Conservation (phyloP, 2,113 vertebrate species). For the Phyllopteryx taeniolatus region DNA sequence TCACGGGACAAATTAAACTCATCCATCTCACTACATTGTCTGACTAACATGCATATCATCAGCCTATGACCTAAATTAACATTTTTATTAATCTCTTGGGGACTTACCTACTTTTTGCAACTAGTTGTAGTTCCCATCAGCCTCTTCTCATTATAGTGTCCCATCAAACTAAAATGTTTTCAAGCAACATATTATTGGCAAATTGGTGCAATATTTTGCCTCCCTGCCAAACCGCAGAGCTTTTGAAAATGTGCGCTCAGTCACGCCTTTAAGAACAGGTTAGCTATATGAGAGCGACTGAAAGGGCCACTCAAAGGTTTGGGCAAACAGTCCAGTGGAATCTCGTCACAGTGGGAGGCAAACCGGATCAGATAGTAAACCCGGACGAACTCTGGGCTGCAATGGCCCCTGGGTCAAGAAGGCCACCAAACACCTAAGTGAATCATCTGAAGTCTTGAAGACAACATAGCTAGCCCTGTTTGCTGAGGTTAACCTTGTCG, state of each 20-base stretch:
- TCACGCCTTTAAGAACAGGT: slow-evolving; percentile 1
- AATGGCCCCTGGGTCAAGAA: slow-evolving; percentile 22
- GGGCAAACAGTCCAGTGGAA: slow-evolving; percentile 1
- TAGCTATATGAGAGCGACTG: not conserved
- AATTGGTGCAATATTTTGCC: slow-evolving; percentile 22
- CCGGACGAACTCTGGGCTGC: slow-evolving; percentile 10
- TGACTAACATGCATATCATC: too few relatives aligned
- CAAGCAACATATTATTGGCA: slow-evolving; percentile 13
- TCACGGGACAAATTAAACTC: too few relatives aligned
- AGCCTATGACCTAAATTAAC: too few relatives aligned
- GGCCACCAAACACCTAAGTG: slow-evolving; percentile 39
- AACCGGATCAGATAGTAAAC: slow-evolving; percentile 18
- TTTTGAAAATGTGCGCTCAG: slow-evolving; percentile 18
- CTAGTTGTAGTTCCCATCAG: slow-evolving; percentile 9
- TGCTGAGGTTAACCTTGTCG: slow-evolving; percentile 17
- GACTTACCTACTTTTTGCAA: too few relatives aligned
- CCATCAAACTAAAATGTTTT: slow-evolving; percentile 38
- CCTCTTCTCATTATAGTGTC: slow-evolving; percentile 29
- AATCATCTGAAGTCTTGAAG: slow-evolving; percentile 29
- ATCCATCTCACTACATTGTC: too few relatives aligned
- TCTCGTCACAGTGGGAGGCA: slow-evolving; percentile 16
- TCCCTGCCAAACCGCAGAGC: slow-evolving; percentile 24
- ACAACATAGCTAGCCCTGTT: slow-evolving; percentile 24
- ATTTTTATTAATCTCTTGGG: too few relatives aligned
- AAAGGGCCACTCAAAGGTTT: slow-evolving; percentile 17